Conservation (phyloP, 2,113 vertebrate species). For the Mystacornis crossleyi region DNA sequence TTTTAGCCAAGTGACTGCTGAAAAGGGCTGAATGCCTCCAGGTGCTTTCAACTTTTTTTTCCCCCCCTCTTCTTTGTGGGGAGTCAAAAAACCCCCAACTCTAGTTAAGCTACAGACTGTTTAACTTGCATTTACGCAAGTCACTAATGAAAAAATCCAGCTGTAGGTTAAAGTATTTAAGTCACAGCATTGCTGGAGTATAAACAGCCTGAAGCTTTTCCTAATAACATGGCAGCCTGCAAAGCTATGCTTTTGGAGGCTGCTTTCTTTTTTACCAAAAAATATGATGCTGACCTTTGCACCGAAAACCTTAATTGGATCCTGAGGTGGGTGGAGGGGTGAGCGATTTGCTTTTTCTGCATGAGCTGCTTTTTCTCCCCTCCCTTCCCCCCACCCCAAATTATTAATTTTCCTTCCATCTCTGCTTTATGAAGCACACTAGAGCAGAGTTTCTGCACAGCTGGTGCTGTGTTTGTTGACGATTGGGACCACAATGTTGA, state of each 20-base stretch:
- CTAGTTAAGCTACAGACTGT: not conserved
- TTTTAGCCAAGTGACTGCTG: not conserved
- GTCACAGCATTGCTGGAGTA: not conserved
- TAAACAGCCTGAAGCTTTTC: not conserved
- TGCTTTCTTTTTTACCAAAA: not conserved
- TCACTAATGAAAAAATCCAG: not conserved
- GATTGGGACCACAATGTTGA: not conserved
- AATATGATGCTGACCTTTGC: not conserved
- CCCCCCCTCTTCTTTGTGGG: not conserved
- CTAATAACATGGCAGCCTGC: not conserved
- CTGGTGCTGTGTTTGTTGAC: not conserved
- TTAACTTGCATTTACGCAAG: not conserved
- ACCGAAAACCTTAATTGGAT: not conserved
- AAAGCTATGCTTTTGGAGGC: not conserved
- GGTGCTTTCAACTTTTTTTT: not conserved
- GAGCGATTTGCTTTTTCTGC: not conserved
- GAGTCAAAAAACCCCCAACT: not conserved
- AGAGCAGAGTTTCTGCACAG: not conserved
- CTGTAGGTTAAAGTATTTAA: not conserved
- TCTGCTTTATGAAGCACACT: not conserved
- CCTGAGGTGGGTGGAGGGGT: not conserved
- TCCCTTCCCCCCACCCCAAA: accelerated
- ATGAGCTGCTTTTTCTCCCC: not conserved
- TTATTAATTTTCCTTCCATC: not conserved
- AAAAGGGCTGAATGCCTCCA: not conserved